Percentiles rank a stretch among this genome's conserved stretches.
Evolutionary conservation across 2,113 vertebrate genomes (phyloP).

Genomic region (Ciconia maguari): DNA sequence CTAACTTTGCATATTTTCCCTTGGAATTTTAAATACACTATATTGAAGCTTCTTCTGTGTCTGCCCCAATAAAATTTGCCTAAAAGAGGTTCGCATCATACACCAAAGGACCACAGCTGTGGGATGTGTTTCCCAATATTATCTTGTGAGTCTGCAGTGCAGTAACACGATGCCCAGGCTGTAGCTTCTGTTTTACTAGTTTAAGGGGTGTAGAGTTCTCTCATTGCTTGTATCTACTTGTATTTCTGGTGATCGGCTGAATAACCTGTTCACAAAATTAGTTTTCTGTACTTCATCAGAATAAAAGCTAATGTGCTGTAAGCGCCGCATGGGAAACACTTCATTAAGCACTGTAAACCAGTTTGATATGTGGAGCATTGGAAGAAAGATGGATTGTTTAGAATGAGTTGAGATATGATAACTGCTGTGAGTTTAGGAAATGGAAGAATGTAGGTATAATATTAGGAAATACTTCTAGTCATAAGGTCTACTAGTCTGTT

Average conservation of each 20-base stretch:
- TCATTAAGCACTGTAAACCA: not conserved
- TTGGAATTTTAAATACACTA: not conserved
- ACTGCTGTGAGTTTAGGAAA: not conserved
- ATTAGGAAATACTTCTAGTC: not conserved
- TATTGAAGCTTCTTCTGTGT: not conserved
- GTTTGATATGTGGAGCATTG: not conserved
- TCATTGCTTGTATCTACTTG: not conserved
- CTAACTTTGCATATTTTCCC: not conserved
- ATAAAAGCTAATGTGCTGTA: not conserved
- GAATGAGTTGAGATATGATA: not conserved
- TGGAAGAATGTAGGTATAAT: not conserved
- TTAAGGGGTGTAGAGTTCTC: not conserved
- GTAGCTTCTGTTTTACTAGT: not conserved
- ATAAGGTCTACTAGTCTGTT: not conserved
- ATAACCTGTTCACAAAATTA: not conserved
- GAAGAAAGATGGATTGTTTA: not conserved
- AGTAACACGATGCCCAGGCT: not conserved
- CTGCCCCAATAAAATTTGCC: not conserved
- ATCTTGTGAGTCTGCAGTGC: not conserved
- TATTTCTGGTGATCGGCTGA: not conserved
- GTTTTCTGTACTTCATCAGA: not conserved
- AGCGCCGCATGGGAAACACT: not conserved
- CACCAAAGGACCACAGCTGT: not conserved
- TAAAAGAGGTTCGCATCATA: rapidly evolving
- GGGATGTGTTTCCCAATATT: not conserved